Base-by-base conservation (phyloP, 1,140 invertebrate genomes). In the Caenorhabditis tropicalis region DNA sequence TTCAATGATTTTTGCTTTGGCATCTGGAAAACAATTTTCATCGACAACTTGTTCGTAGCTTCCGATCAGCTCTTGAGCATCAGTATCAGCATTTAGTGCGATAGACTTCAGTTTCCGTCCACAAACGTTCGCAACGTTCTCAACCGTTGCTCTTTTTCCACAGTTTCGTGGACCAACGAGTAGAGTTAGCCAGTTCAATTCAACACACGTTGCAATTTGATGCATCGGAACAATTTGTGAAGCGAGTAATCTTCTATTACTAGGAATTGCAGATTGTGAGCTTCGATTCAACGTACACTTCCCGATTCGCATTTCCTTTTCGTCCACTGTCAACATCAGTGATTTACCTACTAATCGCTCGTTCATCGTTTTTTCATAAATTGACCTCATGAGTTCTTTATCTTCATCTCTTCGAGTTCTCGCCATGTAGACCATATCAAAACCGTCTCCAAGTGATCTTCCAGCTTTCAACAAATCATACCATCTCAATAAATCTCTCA, bases 401-500 rank as follows among this genome's bases (percentile, higher is more conserved):
- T 74, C 65, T 15, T 74, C 65, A 10, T 74, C 65, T 24, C 65
- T 39, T 1, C 65, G 33, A 1, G 36, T 74, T 43, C 65, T 39
- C 43, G 65, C n/a, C 65, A 74, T 74, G n/a, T 74, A 74, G 15
- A 74, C 65, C 65, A 74, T 12, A 12, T 74, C 33, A 15, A 74
- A 74, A 7, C 19, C 33, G 24, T 74, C 65, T 33, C 65, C 65
- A 24, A 74, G 65, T 10, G 36, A 24, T 43, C 65, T 33, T 39
- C 36, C 65, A 74, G 36, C 33, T 24, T 29, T 36, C 15, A 74
- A 19, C 65, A 74, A 43, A 19, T 74, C 65, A 74, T 74, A 56
- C 96, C 96, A 99, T 87, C 97, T 94, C 49, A 95, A 94, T 82
- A 99, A 93, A 91, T 99, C 98, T 88, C 98, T 93, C 43, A 99